These are phyloP conservation scores for Trichomycterus rosablanca DNA, from an alignment of 2,113 vertebrate species.

Conservation along the genomic window DNA sequence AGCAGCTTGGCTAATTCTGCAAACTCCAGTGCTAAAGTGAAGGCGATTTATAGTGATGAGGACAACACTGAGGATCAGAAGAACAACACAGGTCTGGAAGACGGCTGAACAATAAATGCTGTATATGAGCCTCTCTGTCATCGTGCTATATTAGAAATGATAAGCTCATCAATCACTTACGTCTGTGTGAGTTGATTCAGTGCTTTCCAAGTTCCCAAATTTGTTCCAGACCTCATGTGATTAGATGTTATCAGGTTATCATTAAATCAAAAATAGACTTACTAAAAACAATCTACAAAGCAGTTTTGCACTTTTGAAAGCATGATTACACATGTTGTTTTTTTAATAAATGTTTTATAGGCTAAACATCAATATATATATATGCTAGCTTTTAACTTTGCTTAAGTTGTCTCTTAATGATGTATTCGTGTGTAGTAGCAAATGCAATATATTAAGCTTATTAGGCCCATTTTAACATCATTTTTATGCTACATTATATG, in stretches of 20 bases:
- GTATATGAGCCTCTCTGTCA: slow-evolving; percentile 7
- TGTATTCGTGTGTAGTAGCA: too few relatives aligned
- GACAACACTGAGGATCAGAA: slow-evolving; percentile 86
- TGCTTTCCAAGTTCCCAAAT: slow-evolving; percentile 29
- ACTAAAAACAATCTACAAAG: neutral
- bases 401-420: too few relatives aligned
- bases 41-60: slow-evolving; percentile 83
- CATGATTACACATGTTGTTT: neutral
- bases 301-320: neutral
- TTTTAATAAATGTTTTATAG: neutral
- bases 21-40: slow-evolving; percentile 55
- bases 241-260: too few relatives aligned
- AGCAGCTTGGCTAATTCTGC: slow-evolving; percentile 76
- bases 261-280: slow-evolving; percentile 1
- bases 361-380: too few relatives aligned
- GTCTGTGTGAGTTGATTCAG: slow-evolving; percentile 18
- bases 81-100: slow-evolving; percentile 76
- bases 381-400: too few relatives aligned
- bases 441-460: too few relatives aligned
- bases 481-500: too few relatives aligned
- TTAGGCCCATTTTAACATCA: too few relatives aligned
- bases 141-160: slow-evolving; percentile 16
- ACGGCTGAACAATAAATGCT: slow-evolving; percentile 54
- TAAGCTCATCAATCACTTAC: slow-evolving; percentile 32
- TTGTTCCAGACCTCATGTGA: slow-evolving; percentile 14